These are phyloP conservation scores for Sphyrna mokarran DNA, from an alignment of 2,113 vertebrate genomes.

Conservation along the genomic window DNA sequence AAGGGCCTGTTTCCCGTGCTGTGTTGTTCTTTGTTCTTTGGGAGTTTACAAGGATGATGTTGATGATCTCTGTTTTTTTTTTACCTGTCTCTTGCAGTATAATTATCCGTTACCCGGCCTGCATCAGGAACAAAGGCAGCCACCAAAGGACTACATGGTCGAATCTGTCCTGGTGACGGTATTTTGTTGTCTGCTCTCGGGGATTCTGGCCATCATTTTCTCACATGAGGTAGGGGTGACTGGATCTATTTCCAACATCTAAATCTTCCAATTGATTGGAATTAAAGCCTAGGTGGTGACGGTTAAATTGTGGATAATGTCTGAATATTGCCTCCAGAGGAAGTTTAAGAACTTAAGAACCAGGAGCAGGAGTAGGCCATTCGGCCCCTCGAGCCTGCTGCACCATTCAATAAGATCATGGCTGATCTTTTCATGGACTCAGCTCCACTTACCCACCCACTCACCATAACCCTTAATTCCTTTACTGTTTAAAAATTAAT, in stretches of 20 bases:
- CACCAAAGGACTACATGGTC: conserved; percentile 67
- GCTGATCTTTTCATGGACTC: too few relatives aligned
- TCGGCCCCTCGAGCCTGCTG: too few relatives aligned
- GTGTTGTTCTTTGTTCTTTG: too few relatives aligned
- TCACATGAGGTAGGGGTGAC: conserved; percentile 56
- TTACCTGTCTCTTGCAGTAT: conserved; percentile 45
- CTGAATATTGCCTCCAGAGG: background rate
- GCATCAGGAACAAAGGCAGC: background rate
- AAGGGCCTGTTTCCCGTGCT: too few relatives aligned
- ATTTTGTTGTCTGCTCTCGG: conserved; percentile 69
- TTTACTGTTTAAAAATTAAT: too few relatives aligned
- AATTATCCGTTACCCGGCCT: background rate
- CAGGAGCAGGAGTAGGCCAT: too few relatives aligned
- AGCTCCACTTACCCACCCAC: too few relatives aligned
- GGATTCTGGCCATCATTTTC: conserved; percentile 60
- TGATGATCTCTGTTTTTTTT: too few relatives aligned
- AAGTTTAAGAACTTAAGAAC: too few relatives aligned
- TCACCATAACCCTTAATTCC: too few relatives aligned
- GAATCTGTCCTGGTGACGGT: conserved; percentile 66
- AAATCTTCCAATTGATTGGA: background rate
- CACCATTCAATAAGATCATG: too few relatives aligned
- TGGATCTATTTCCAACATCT: background rate
- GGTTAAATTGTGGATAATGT: background rate
- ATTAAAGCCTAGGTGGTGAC: background rate
- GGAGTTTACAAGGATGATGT: too few relatives aligned